Evolutionary conservation across 1,140 invertebrate genomes (phyloP).

Genomic region (Chionoecetes opilio): DNA sequence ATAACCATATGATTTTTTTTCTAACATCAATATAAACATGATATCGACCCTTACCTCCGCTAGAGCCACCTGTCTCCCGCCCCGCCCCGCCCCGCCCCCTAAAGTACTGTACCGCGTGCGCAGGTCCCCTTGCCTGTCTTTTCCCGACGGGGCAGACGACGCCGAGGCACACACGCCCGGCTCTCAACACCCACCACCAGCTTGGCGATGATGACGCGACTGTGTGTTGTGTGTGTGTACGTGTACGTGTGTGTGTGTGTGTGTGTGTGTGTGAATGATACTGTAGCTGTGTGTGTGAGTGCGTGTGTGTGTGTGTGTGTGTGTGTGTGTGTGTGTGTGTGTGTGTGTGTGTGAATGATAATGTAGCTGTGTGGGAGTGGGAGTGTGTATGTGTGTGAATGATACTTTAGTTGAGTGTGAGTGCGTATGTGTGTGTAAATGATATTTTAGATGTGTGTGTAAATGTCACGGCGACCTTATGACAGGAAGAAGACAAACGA

Average conservation of each 20-base stretch:
- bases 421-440: background rate
- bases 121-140: background rate
- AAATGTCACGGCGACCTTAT: too few relatives aligned
- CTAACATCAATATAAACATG: too few relatives aligned
- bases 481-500: too few relatives aligned
- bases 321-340: constrained; percentile 1
- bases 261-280: background rate
- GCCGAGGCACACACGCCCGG: background rate
- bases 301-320: constrained; percentile 2
- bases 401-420: background rate
- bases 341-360: background rate
- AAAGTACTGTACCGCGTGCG: too few relatives aligned
- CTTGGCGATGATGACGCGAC: background rate
- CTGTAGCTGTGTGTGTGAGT: background rate
- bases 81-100: too few relatives aligned
- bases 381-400: background rate
- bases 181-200: background rate
- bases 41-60: too few relatives aligned
- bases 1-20: too few relatives aligned
- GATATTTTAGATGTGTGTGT: background rate
- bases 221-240: too few relatives aligned
- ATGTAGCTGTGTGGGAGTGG: background rate
- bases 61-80: too few relatives aligned
- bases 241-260: background rate
- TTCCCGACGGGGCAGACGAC: background rate